Percentiles rank a stretch among this genome's conserved stretches.
Conservation (phyloP, 2,113 vertebrate genomes). For the Cebidichthys violaceus region DNA sequence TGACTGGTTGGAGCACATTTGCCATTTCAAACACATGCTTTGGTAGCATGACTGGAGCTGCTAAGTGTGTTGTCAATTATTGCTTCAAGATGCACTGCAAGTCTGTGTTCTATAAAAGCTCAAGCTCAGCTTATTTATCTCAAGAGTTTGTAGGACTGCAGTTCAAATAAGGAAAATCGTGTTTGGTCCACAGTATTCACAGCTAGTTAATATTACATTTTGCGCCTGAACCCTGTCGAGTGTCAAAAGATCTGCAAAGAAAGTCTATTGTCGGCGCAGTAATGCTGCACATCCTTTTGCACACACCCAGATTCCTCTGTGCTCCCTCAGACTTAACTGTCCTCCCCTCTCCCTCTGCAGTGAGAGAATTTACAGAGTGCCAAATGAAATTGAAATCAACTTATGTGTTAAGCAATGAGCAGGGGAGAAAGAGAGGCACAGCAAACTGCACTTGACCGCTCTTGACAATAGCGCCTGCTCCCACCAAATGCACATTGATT, state of each 20-base stretch:
- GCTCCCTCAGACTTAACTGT: constrained; percentile 50
- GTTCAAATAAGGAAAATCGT: constrained; percentile 20
- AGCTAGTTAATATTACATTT: neutral
- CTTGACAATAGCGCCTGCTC: constrained; percentile 80
- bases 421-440: constrained; percentile 56
- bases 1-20: constrained; percentile 14
- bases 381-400: constrained; percentile 73
- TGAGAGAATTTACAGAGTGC: constrained; percentile 60
- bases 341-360: constrained; percentile 30
- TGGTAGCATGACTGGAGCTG: constrained; percentile 33
- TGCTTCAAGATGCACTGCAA: constrained; percentile 65
- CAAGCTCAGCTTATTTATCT: constrained; percentile 43
- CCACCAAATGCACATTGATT: constrained; percentile 85
- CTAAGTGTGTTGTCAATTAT: constrained; percentile 59
- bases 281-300: neutral
- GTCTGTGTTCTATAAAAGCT: constrained; percentile 46
- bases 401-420: constrained; percentile 77
- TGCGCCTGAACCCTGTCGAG: neutral
- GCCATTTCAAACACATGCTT: constrained; percentile 47
- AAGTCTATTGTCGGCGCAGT: neutral
- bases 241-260: neutral
- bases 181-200: neutral
- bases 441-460: constrained; percentile 82
- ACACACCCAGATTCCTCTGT: constrained; percentile 12
- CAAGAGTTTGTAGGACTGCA: constrained; percentile 8